A percentile compares a stretch with the other conserved stretches of the same genome.
Conservation (phyloP, 2,888 invertebrate genomes). For the Acanthosoma haemorrhoidale region DNA sequence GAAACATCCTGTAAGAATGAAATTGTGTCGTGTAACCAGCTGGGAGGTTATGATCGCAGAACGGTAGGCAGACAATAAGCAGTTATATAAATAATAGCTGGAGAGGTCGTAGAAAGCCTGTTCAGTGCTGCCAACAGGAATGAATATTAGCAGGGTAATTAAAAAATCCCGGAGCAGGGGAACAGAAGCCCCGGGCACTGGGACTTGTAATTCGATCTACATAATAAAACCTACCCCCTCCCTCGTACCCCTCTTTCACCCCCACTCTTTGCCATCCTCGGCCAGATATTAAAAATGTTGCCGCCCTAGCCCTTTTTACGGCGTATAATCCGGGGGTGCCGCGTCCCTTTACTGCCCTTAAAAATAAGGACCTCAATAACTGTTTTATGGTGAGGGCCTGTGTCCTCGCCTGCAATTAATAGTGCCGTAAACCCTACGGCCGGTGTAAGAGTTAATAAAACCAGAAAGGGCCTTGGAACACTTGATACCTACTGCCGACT, state of each 20-base stretch:
- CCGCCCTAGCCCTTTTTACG: conserved; percentile 17
- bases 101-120: too few species aligned
- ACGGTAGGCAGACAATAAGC: too few species aligned
- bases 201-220: conserved; percentile 25
- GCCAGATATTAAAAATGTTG: conserved; percentile 30
- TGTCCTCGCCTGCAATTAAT: conserved; percentile 30
- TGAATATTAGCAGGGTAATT: conserved; percentile 14
- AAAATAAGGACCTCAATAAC: conserved; percentile 32
- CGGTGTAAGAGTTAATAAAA: conserved; percentile 30
- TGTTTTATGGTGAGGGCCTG: conserved; percentile 21
- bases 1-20: too few species aligned
- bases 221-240: conserved; percentile 28
- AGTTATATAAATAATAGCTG: too few species aligned
- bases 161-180: neutral
- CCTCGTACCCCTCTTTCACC: too few species aligned
- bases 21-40: too few species aligned
- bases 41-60: too few species aligned
- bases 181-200: neutral
- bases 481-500: conserved; percentile 12
- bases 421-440: conserved; percentile 11
- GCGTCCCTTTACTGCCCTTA: conserved; percentile 15
- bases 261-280: too few species aligned
- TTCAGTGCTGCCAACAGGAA: neutral
- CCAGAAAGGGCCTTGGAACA: neutral
- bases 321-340: conserved; percentile 24